These are phyloP conservation scores for Cheilosia vernalis DNA, from an alignment of 2,888 invertebrate species.

Conservation along the genomic window DNA sequence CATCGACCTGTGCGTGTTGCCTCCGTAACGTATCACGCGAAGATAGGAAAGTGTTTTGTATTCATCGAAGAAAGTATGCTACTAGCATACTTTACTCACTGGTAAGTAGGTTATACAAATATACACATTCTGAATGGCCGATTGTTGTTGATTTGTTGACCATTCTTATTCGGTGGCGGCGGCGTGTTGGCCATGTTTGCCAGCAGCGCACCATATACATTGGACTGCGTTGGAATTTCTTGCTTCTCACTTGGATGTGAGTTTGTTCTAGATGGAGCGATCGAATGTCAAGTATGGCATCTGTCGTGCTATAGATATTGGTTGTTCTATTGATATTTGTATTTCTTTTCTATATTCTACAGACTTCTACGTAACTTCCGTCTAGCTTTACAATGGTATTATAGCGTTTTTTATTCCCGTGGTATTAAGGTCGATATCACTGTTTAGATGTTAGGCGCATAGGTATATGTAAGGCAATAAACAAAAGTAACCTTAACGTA, in stretches of 20 bases:
- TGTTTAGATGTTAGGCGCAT: background rate
- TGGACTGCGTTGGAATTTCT: slow-evolving; percentile 55
- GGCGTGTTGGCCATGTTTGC: slow-evolving; percentile 43
- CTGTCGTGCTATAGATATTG: no score
- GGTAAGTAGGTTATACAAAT: slow-evolving; percentile 50
- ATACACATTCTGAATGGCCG: slow-evolving; percentile 56
- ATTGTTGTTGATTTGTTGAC: slow-evolving; percentile 61
- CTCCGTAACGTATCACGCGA: slow-evolving; percentile 16
- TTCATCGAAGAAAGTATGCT: slow-evolving; percentile 57
- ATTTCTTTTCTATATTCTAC: slow-evolving; percentile 1
- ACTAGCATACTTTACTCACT: slow-evolving; percentile 58
- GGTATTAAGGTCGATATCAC: slow-evolving; percentile 8
- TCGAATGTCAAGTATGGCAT: slow-evolving; percentile 30
- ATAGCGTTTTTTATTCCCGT: background rate
- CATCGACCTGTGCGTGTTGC: background rate
- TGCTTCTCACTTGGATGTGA: slow-evolving; percentile 47
- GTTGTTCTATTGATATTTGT: background rate
- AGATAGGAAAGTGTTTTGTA: slow-evolving; percentile 58
- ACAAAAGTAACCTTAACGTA: no score
- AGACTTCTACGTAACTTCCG: slow-evolving; percentile 31
- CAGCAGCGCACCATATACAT: slow-evolving; percentile 31
- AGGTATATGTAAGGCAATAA: no score
- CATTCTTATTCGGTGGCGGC: slow-evolving; percentile 42
- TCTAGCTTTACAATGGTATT: slow-evolving; percentile 1
- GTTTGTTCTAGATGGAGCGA: slow-evolving; percentile 58